Evolutionary conservation across 2,113 vertebrate species (phyloP).

Genomic region (Megaleporinus macrocephalus): DNA sequence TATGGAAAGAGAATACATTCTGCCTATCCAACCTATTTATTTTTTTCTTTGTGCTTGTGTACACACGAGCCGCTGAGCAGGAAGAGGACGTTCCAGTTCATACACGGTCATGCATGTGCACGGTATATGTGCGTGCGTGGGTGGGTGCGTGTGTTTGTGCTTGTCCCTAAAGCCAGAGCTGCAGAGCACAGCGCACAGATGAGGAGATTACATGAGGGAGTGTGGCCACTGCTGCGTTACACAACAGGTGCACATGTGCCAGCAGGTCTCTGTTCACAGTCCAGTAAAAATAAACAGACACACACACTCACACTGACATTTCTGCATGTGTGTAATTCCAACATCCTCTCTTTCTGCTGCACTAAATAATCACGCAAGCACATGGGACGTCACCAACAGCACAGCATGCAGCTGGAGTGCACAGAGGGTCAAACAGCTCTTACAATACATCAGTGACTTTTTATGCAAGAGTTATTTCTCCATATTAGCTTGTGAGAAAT

Average conservation of each 20-base stretch:
- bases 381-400: background rate
- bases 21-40: too few species aligned
- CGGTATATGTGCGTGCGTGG: constrained; percentile 1
- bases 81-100: background rate
- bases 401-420: background rate
- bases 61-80: background rate
- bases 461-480: too few species aligned
- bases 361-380: constrained; percentile 11
- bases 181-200: constrained; percentile 54
- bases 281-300: constrained; percentile 20
- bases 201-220: constrained; percentile 72
- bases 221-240: constrained; percentile 69
- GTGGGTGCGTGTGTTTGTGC: constrained; percentile 38
- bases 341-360: background rate
- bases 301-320: too few species aligned
- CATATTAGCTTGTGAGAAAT: background rate
- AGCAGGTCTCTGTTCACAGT: constrained; percentile 61
- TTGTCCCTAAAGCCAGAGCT: constrained; percentile 43
- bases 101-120: background rate
- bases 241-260: constrained; percentile 80
- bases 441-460: background rate
- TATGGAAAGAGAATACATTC: background rate
- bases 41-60: background rate
- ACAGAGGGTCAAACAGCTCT: background rate
- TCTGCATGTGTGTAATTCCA: background rate